Conservation (phyloP, 2,113 vertebrate genomes). For the Glareola pratincola region DNA sequence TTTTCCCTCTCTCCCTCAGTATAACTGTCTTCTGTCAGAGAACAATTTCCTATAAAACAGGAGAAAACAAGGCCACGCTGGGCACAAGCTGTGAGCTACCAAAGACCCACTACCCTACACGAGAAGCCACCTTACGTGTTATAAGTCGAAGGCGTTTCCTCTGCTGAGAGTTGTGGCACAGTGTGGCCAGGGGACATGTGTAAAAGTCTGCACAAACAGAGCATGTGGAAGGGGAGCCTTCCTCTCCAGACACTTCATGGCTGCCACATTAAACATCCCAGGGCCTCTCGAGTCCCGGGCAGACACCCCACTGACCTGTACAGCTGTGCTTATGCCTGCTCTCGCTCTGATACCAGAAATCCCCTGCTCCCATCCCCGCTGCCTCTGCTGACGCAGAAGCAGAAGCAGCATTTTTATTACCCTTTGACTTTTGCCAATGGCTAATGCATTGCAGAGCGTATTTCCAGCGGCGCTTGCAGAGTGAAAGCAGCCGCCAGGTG, state of each 20-base stretch:
- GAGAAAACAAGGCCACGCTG: background rate
- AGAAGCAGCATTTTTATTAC: background rate
- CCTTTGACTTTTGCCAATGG: background rate
- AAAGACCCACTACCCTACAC: background rate
- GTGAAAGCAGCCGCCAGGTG: background rate
- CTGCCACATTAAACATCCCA: background rate
- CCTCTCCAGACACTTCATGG: background rate
- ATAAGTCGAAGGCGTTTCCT: background rate
- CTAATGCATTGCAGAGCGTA: background rate
- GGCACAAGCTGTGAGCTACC: background rate
- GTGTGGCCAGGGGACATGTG: background rate
- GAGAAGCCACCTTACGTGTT: background rate
- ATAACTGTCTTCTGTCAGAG: background rate
- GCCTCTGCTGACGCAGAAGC: background rate
- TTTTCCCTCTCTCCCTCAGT: background rate
- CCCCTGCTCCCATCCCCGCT: fast-evolving
- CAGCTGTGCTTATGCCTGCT: background rate
- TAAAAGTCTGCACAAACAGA: background rate
- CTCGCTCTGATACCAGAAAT: background rate
- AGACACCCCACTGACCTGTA: background rate
- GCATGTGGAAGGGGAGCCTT: background rate
- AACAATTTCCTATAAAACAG: background rate
- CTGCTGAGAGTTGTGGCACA: background rate
- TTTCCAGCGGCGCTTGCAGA: background rate
- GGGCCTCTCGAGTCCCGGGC: background rate